A percentile compares a stretch with the other conserved stretches of the same genome.
Conservation (phyloP, 2,797 vertebrate species). For the Margarornis squamiger region DNA sequence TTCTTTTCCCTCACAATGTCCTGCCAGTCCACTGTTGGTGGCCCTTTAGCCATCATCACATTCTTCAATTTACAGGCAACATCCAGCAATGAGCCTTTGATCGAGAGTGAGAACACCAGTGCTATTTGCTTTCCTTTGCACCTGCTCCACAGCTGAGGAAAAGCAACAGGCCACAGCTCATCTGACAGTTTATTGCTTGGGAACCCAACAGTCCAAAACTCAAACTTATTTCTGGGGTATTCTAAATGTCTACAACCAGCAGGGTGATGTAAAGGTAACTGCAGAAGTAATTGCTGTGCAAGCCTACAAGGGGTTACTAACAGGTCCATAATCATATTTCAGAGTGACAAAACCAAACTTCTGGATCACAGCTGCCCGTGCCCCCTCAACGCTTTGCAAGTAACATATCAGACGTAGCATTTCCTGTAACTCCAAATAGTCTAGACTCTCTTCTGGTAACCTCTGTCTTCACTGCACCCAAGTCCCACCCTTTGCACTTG, state of each 20-base stretch:
- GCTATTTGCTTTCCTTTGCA: not conserved
- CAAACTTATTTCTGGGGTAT: not conserved
- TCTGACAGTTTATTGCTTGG: not conserved
- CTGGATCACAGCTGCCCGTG: not conserved
- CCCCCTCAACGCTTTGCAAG: not conserved
- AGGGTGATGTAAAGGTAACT: not conserved
- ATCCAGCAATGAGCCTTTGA: not conserved
- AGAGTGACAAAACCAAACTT: not conserved
- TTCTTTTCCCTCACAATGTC: not conserved
- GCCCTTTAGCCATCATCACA: not conserved
- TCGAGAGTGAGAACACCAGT: not conserved
- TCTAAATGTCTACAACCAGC: not conserved
- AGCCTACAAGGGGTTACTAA: not conserved
- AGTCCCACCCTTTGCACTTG: not conserved
- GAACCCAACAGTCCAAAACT: not conserved
- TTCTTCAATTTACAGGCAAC: not conserved
- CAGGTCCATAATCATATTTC: not conserved
- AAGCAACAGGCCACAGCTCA: not conserved
- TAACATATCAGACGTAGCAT: not conserved
- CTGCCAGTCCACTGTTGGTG: not conserved
- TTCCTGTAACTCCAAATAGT: not conserved
- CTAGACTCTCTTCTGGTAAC: not conserved
- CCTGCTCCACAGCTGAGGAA: not conserved
- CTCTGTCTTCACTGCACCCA: not conserved
- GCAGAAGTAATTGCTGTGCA: not conserved